These are phyloP conservation scores for Brevimyrus niger DNA, from an alignment of 2,113 vertebrate genomes.

Conservation along the genomic window DNA sequence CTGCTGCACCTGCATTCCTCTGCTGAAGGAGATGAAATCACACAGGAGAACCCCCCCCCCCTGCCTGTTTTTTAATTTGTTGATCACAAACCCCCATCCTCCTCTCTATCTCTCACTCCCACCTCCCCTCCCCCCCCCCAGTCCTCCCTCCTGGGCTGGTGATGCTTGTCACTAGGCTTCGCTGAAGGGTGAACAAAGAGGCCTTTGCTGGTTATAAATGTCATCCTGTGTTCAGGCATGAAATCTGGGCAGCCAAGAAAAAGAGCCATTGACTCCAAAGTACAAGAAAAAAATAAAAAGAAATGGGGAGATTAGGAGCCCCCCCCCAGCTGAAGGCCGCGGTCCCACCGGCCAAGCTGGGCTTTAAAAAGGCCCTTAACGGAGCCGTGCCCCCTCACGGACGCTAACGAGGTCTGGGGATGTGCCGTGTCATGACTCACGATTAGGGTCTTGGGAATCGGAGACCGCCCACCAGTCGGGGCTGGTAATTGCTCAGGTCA, in stretches of 20 bases:
- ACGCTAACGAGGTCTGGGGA: neutral
- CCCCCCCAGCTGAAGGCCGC: slow-evolving; percentile 33
- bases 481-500: neutral
- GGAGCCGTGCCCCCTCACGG: slow-evolving; percentile 20
- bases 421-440: neutral
- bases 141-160: slow-evolving; percentile 36
- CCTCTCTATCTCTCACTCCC: neutral
- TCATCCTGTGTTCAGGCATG: slow-evolving; percentile 54
- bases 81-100: neutral
- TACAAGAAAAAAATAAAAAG: slow-evolving; percentile 26
- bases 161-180: slow-evolving; percentile 62
- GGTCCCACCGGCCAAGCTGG: slow-evolving; percentile 32
- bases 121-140: slow-evolving; percentile 23
- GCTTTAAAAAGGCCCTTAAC: slow-evolving; percentile 36
- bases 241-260: slow-evolving; percentile 62
- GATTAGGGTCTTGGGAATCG: neutral
- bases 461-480: neutral
- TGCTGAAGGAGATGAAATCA: neutral
- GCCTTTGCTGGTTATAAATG: slow-evolving; percentile 55
- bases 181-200: slow-evolving; percentile 65
- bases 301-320: slow-evolving; percentile 47
- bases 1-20: neutral
- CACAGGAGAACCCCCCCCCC: neutral
- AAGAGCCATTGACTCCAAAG: slow-evolving; percentile 60
- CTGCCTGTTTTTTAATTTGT: neutral